phyloP scores from a whole-genome alignment of 2,113 vertebrate genomes.

The Coregonus clupeaformis region DNA sequence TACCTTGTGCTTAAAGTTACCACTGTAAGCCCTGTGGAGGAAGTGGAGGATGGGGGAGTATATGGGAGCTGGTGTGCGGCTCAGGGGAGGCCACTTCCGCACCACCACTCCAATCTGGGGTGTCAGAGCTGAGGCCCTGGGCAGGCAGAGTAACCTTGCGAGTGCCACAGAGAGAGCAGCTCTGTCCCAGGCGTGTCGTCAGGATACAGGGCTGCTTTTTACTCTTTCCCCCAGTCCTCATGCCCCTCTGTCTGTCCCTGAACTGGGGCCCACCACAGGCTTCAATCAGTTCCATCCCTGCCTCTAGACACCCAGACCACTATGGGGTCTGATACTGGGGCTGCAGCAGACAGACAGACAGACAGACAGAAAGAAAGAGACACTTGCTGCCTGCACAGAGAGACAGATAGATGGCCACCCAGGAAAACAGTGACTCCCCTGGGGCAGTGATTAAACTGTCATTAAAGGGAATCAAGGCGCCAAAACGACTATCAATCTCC shows the following conservation, averaged over 20 bases:
- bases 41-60: conserved; percentile 2
- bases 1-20: conserved; percentile 73
- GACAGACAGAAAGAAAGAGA: background rate
- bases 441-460: conserved; percentile 45
- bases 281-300: conserved; percentile 2
- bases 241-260: conserved; percentile 6
- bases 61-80: conserved; percentile 20
- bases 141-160: conserved; percentile 53
- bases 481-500: conserved; percentile 35
- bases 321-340: too few relatives aligned
- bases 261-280: background rate
- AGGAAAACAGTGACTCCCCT: conserved; percentile 3
- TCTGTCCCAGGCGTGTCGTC: conserved; percentile 63
- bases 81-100: conserved; percentile 6
- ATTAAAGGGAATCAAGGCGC: too few relatives aligned
- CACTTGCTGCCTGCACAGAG: too few relatives aligned
- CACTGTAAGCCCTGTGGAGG: conserved; percentile 34
- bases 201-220: conserved; percentile 46
- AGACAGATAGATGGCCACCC: too few relatives aligned
- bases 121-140: conserved; percentile 37
- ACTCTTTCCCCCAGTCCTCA: conserved; percentile 25
- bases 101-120: conserved; percentile 36
- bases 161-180: conserved; percentile 51
- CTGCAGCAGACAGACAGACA: too few relatives aligned
- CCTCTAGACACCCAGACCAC: too few relatives aligned